phyloP scores from a whole-genome alignment of 2,113 vertebrate species.

The Microcebus murinus region DNA sequence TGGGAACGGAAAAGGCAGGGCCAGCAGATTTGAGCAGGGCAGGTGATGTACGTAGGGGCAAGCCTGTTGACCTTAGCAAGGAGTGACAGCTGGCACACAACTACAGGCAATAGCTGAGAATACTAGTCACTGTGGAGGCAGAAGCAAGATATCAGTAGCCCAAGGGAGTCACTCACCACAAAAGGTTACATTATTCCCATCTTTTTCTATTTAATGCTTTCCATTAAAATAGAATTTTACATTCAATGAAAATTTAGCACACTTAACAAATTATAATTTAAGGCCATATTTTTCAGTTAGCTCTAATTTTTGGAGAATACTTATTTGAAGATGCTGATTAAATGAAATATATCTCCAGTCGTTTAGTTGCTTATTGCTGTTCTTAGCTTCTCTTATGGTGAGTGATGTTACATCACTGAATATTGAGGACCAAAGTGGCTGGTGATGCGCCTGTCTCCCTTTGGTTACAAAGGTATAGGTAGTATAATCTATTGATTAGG shows the following conservation, averaged over 20 bases:
- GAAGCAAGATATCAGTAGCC: neutral
- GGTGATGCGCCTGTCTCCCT: neutral
- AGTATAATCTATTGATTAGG: neutral
- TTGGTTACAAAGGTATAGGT: neutral
- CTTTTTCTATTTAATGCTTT: neutral
- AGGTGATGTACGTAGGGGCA: neutral
- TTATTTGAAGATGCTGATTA: constrained; percentile 4
- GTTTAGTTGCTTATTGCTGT: neutral
- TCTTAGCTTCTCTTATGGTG: neutral
- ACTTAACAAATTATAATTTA: neutral
- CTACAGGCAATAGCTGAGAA: neutral
- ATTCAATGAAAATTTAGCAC: neutral
- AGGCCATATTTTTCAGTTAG: neutral
- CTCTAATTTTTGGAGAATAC: neutral
- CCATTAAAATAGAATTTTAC: neutral
- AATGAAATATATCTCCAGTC: neutral
- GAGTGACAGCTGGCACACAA: neutral
- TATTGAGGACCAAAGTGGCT: neutral
- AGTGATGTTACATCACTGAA: neutral
- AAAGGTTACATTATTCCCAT: neutral
- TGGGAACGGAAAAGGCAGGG: neutral
- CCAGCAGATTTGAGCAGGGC: neutral
- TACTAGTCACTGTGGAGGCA: neutral
- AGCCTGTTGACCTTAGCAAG: fast-evolving
- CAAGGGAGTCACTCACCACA: neutral